Evolutionary conservation across 2,797 vertebrate genomes (phyloP).

Genomic region (Sarcoramphus papa): DNA sequence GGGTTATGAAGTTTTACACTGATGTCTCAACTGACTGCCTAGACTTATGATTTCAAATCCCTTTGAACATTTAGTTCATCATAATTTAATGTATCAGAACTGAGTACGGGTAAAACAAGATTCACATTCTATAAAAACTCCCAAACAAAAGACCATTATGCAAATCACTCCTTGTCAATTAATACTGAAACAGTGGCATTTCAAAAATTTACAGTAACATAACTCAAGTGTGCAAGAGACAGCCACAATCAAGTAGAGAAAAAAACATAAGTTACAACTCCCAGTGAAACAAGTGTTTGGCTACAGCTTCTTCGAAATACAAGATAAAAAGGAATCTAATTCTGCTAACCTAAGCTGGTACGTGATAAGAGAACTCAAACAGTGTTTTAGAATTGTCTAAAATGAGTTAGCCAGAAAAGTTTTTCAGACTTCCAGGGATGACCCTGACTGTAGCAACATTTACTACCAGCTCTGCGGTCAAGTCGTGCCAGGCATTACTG

Average conservation of each 20-base stretch:
- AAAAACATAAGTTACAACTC: neutral
- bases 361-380: neutral
- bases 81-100: neutral
- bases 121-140: neutral
- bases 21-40: neutral
- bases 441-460: rapidly evolving
- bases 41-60: neutral
- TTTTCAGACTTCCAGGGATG: neutral
- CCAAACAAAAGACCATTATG: neutral
- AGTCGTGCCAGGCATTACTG: neutral
- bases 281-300: neutral
- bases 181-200: neutral
- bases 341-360: neutral
- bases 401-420: neutral
- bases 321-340: neutral
- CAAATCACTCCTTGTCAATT: neutral
- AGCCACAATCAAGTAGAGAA: neutral
- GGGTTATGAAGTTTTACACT: neutral
- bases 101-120: neutral
- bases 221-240: neutral
- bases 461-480: neutral
- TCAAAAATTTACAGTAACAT: neutral
- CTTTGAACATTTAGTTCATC: neutral
- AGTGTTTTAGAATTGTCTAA: neutral
- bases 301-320: neutral